phyloP scores from a whole-genome alignment of 2,113 vertebrate species.

The Sinosuthora webbiana region DNA sequence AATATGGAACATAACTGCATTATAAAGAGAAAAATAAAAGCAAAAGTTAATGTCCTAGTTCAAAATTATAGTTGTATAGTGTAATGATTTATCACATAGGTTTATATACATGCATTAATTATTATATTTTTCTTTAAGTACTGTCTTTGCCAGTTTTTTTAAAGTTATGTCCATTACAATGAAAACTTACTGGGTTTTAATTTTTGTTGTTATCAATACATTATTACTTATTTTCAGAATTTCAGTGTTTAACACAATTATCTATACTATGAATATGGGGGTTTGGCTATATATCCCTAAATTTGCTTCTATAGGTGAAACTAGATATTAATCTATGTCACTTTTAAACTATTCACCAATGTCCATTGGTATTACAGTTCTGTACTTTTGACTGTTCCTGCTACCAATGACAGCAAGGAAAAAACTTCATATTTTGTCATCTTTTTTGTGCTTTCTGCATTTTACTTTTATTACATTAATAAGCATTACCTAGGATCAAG shows the following conservation, averaged over 20 bases:
- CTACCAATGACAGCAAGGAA: neutral
- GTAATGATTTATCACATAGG: neutral
- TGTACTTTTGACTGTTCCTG: neutral
- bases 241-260: neutral
- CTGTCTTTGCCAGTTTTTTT: neutral
- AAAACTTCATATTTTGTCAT: neutral
- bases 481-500: neutral
- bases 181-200: neutral
- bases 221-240: neutral
- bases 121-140: neutral
- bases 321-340: neutral
- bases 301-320: neutral
- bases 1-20: neutral
- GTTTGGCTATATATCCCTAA: neutral
- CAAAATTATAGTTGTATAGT: neutral
- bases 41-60: neutral
- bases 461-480: neutral
- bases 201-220: neutral
- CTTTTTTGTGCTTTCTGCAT: neutral
- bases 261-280: neutral
- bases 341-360: neutral
- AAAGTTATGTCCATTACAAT: neutral
- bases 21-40: neutral
- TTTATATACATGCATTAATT: neutral
- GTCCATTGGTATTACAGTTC: neutral